Base-by-base conservation (phyloP, 2,888 invertebrate genomes). In the Dyspetes luteomarginatus region DNA sequence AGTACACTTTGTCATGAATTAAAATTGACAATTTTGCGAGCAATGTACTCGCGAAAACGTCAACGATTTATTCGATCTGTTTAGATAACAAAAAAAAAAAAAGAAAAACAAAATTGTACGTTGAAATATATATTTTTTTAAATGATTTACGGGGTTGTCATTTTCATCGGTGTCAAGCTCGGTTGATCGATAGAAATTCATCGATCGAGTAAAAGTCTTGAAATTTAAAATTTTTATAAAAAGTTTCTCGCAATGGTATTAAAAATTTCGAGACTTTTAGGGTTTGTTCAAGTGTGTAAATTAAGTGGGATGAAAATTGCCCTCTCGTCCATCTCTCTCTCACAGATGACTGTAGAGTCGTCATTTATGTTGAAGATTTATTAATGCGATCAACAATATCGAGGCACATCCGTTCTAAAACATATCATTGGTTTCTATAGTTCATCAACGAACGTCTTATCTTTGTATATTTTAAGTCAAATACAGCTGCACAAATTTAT, bases 1-100 rank as follows among this genome's bases (percentile, higher is more conserved):
- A 65, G 19, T 36, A 4, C 17, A 36, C 15, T 15, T 1, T 17
- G 9, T 4, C 9, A 9, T n/a, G 17, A 12, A 64, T 24, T 45
- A 0, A 26, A 52, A 28, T 41, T 55, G 62, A 64, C n/a, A 55
- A 43, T 64, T 64, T 43, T 15, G 9, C 64, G 50, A 60, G 5
- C 43, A 15, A 71, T 71, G 30, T 26, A 24, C 22, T 2, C 30
- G 9, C 30, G 9, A 30, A 30, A 55, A 64, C 36, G 36, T 4
- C 12, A 15, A 12, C 28, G 9, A 56, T n/a, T 45, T 56, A 56
- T 64, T 72, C 55, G 58, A 72, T 24, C 58, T 12, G 48, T 3
- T 30, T 15, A 3, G 41, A 65, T 60, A 58, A 3, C 48, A 26
- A 36, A 19, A 60, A 60, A 22, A 60, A 36, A 41, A 41, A 15